Conservation (phyloP, 2,888 invertebrate genomes). For the Leptinotarsa juncta region DNA sequence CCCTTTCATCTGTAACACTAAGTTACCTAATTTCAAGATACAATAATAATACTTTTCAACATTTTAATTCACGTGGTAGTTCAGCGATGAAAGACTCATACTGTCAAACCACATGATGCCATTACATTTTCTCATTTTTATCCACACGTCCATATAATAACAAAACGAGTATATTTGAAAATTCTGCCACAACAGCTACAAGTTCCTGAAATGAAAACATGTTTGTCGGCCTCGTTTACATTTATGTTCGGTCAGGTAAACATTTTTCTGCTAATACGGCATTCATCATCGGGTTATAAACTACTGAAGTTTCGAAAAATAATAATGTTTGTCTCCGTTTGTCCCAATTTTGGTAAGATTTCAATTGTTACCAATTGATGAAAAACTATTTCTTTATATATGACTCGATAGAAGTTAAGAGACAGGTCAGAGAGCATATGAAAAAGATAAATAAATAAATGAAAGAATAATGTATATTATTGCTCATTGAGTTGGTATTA, state of each 20-base stretch:
- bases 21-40: too few relatives aligned
- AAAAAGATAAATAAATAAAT: too few relatives aligned
- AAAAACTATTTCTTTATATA: too few relatives aligned
- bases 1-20: too few relatives aligned
- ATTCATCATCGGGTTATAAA: neutral
- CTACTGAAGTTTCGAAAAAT: neutral
- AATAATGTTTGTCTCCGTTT: neutral
- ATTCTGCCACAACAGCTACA: neutral
- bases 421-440: too few relatives aligned
- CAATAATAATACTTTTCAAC: too few relatives aligned
- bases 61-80: too few relatives aligned
- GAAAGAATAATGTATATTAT: too few relatives aligned
- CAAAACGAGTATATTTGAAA: neutral
- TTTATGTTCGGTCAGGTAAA: conserved; percentile 25
- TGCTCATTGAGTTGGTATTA: too few relatives aligned
- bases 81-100: too few relatives aligned
- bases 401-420: too few relatives aligned
- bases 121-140: neutral
- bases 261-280: neutral
- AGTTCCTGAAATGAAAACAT: conserved; percentile 23
- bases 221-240: conserved; percentile 22
- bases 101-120: neutral
- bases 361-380: too few relatives aligned
- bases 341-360: neutral
- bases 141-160: neutral